Percentiles rank a stretch among this genome's conserved stretches.
Conservation (phyloP, 2,888 invertebrate genomes). For the Cosmorhoe ocellata region DNA sequence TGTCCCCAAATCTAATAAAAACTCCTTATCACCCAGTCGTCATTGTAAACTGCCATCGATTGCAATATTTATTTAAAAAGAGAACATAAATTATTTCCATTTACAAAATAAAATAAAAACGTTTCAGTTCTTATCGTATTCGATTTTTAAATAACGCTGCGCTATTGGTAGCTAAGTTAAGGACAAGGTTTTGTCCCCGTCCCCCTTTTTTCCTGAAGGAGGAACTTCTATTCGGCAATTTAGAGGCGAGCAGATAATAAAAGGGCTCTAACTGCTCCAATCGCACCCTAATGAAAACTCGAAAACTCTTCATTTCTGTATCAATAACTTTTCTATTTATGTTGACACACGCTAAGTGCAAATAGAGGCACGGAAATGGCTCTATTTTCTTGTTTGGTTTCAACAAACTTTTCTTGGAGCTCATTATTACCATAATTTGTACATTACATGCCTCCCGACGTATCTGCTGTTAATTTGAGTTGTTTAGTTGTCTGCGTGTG, state of each 20-base stretch:
- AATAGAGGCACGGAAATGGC: constrained; percentile 42
- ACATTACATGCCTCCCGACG: constrained; percentile 23
- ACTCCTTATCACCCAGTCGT: constrained; percentile 69
- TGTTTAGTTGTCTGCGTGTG: constrained; percentile 26
- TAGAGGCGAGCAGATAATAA: constrained; percentile 81
- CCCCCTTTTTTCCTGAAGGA: constrained; percentile 72
- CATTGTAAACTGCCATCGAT: constrained; percentile 71
- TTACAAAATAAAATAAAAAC: constrained; percentile 77
- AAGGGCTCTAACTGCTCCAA: constrained; percentile 81
- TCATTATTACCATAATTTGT: constrained; percentile 36
- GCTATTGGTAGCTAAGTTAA: constrained; percentile 75
- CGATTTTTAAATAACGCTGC: constrained; percentile 80
- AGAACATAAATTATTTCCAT: constrained; percentile 75
- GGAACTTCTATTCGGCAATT: constrained; percentile 81
- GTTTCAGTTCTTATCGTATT: constrained; percentile 78
- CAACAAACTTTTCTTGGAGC: constrained; percentile 32
- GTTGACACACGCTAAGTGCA: constrained; percentile 47
- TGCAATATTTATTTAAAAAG: constrained; percentile 74
- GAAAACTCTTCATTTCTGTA: constrained; percentile 74
- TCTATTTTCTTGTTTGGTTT: constrained; percentile 40
- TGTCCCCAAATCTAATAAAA: constrained; percentile 72
- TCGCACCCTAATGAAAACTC: constrained; percentile 80
- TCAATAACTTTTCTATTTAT: constrained; percentile 68
- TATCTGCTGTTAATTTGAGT: constrained; percentile 32
- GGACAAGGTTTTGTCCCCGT: constrained; percentile 74